Evolutionary conservation across 1,140 invertebrate genomes (phyloP), one percentile per base, ranked within the genome.

Genomic region (Solen grandis): DNA sequence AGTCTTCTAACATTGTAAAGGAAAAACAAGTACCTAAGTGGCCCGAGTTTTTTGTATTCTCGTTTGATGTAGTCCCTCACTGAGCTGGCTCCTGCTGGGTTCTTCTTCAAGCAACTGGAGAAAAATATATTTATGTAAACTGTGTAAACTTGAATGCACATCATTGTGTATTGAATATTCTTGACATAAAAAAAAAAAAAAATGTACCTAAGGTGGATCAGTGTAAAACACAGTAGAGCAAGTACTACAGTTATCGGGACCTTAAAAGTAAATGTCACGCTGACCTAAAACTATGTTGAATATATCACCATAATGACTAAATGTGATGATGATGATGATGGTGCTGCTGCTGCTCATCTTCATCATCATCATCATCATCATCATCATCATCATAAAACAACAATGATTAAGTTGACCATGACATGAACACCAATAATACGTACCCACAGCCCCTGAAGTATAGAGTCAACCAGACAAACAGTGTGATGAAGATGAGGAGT

Each of bases 21-120:
- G n/a, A n/a, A n/a, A n/a, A n/a, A n/a, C n/a, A n/a, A n/a, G n/a
- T 95, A 97, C 41, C 94, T 95, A 88, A 96, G 94, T 0, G 95
- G 94, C 33, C 97, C 96, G 62, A 98, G 93, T 81, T 95, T 94
- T 76, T 94, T 92, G 91, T 97, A 96, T 89, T 96, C 85, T 35
- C 65, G 46, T 19, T 81, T 79, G 19, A 90, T 84, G 29, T 85
- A 66, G 13, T 69, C 36, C 54, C 82, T 84, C 4, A 90, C 76
- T 5, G 75, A 63, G 27, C 69, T 52, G 96, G 92, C 96, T 95
- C 46, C 68, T 8, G 5, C 46, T 13, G 22, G 27, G 13, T 16
- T 77, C 29, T 82, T 72, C n/a, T 65, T 52, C 25, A 62, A 68
- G 14, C 31, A 52, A 19, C 38, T 80, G 16, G 36, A 74, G 57